These are phyloP conservation scores for Nannospalax galili DNA, from an alignment of 2,113 vertebrate genomes.

Conservation along the genomic window DNA sequence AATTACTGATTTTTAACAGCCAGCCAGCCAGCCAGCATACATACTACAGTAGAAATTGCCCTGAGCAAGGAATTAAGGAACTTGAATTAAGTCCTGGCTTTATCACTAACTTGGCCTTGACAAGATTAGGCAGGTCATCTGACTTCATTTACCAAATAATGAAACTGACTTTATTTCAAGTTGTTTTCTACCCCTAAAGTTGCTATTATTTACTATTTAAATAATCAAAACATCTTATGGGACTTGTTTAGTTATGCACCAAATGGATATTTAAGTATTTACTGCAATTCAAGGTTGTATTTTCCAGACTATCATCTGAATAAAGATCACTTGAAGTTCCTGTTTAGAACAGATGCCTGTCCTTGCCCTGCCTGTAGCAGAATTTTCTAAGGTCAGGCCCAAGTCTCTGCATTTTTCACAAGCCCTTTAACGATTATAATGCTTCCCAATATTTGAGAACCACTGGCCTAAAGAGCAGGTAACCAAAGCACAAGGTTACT, in stretches of 20 bases:
- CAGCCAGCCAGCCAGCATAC: neutral
- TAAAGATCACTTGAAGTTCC: constrained; percentile 43
- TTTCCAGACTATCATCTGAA: constrained; percentile 57
- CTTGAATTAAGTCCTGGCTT: constrained; percentile 37
- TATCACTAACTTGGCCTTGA: constrained; percentile 45
- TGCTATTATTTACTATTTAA: constrained; percentile 50
- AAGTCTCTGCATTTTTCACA: constrained; percentile 49
- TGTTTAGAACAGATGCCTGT: constrained; percentile 31
- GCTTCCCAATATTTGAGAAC: constrained; percentile 14
- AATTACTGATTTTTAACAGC: constrained; percentile 56
- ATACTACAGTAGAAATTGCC: constrained; percentile 60
- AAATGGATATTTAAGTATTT: constrained; percentile 28
- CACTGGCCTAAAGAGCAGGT: constrained; percentile 42
- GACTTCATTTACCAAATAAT: constrained; percentile 55
- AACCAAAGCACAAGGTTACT: constrained; percentile 13
- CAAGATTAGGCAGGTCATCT: neutral
- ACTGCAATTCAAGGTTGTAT: constrained; percentile 50
- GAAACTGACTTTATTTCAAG: neutral
- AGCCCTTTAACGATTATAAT: constrained; percentile 27
- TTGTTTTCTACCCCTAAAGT: constrained; percentile 62
- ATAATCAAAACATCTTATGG: constrained; percentile 59
- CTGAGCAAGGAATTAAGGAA: constrained; percentile 69
- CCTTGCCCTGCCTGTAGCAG: neutral
- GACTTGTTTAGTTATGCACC: constrained; percentile 68
- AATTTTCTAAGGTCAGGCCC: constrained; percentile 22